Base-by-base conservation (phyloP, 2,113 vertebrate genomes). In the Collichthys lucidus region DNA sequence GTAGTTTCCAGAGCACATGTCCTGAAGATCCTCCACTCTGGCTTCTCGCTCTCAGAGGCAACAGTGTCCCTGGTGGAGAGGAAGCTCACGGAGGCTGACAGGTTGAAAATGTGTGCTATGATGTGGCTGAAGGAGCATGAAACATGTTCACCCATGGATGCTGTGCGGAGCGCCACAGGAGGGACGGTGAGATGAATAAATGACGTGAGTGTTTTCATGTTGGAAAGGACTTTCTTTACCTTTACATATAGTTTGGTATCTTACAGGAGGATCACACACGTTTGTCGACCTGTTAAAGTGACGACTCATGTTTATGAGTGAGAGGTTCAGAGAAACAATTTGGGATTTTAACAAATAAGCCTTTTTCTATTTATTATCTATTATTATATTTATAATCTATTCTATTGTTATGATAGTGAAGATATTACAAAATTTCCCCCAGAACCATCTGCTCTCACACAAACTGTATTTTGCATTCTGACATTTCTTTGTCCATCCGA, bases 111-210 rank as follows among this genome's bases (percentile, higher is more conserved):
- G 91, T 92, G 89, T 82, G 19, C 78, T 83, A 93, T 94, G 92
- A 94, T 92, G 92, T 91, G 92, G 92, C 90, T 88, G 92, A 89
- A 89, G 79, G 86, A 94, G 93, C 93, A 92, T 94, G 91, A 94
- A 94, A 94, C 91, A 89, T 84, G 84, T 77, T 91, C 88, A 84
- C 80, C 86, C 89, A 90, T 74, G 83, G 80, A 88, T 89, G 88
- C 72, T 15, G 59, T 65, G 64, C 80, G 66, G 65, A 2, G 72
- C 5, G 64, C 87, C 91, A 83, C 83, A 22, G 78, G 88, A 92
- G 89, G 88, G 52, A 44, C 44, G 0, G 11, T 12, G 68, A 79
- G 66, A 90, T 65, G 82, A 82, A 89, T 70, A 86, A 84, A 83
- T 35, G 49, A 46, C 40, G n/a, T n/a, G 19, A 40, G 74, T 44